Percentiles rank a stretch among this genome's conserved stretches.
Evolutionary conservation across 2,797 vertebrate genomes (phyloP).

Genomic region (Phataginus tricuspis): DNA sequence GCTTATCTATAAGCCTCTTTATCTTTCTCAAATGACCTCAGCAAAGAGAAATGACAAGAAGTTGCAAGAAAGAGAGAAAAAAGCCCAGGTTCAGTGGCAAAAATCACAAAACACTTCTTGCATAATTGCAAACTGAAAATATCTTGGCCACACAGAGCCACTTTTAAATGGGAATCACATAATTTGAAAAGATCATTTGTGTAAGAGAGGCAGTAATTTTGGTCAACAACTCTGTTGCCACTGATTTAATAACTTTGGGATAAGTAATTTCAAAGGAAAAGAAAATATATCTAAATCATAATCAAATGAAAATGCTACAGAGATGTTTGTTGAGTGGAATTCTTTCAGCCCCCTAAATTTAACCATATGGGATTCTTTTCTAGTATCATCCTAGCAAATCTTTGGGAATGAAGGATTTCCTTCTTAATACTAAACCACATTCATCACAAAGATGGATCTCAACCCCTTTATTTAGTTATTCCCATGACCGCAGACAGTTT

Average conservation of each 20-base stretch:
- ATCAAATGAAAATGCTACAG: slow-evolving; percentile 57
- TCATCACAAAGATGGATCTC: slow-evolving; percentile 30
- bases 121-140: slow-evolving; percentile 51
- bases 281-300: slow-evolving; percentile 60
- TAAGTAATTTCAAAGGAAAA: slow-evolving; percentile 60
- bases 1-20: background rate
- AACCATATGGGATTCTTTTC: slow-evolving; percentile 19
- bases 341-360: slow-evolving; percentile 48
- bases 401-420: slow-evolving; percentile 44
- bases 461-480: slow-evolving; percentile 2
- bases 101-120: slow-evolving; percentile 50
- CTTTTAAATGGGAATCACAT: slow-evolving; percentile 55
- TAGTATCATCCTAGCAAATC: background rate
- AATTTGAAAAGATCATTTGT: slow-evolving; percentile 65
- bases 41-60: background rate
- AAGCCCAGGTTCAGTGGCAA: slow-evolving; percentile 44
- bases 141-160: slow-evolving; percentile 38
- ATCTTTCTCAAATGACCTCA: slow-evolving; percentile 57
- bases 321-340: background rate
- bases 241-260: slow-evolving; percentile 61
- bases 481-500: background rate
- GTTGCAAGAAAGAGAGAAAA: background rate
- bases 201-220: slow-evolving; percentile 49
- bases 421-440: slow-evolving; percentile 48
- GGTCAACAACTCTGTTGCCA: slow-evolving; percentile 51